phyloP scores from a whole-genome alignment of 2,888 invertebrate genomes.

The Trileptium ribeirensis region DNA sequence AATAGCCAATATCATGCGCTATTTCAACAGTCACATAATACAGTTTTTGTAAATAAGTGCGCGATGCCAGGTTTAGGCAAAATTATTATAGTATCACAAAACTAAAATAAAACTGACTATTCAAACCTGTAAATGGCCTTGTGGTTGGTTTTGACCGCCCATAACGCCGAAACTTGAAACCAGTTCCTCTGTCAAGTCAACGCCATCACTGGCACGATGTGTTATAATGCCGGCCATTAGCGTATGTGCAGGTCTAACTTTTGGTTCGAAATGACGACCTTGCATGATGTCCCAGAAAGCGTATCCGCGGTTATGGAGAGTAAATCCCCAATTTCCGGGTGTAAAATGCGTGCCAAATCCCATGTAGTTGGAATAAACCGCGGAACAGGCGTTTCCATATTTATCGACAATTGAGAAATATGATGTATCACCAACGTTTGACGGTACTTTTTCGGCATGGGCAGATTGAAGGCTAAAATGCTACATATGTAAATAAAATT shows the following conservation, averaged over 20 bases:
- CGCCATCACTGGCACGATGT: background rate
- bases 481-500: too few relatives aligned
- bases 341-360: constrained; percentile 12
- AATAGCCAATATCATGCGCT: too few relatives aligned
- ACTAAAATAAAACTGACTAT: background rate
- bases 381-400: constrained; percentile 10
- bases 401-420: constrained; percentile 19
- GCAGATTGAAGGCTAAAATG: too few relatives aligned
- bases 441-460: too few relatives aligned
- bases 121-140: constrained; percentile 23
- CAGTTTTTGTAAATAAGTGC: too few relatives aligned
- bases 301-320: constrained; percentile 21
- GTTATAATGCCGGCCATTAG: constrained; percentile 25
- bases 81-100: too few relatives aligned
- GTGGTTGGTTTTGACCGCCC: constrained; percentile 26
- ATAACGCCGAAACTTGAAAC: constrained; percentile 11
- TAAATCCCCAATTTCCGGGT: constrained; percentile 23
- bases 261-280: background rate
- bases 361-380: constrained; percentile 19
- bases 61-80: too few relatives aligned
- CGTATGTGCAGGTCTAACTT: background rate
- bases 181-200: background rate
- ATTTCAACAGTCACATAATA: too few relatives aligned
- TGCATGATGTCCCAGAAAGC: constrained; percentile 7
- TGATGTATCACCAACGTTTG: constrained; percentile 12